Conservation (phyloP, 2,797 vertebrate genomes). For the Diglossa cyanea region DNA sequence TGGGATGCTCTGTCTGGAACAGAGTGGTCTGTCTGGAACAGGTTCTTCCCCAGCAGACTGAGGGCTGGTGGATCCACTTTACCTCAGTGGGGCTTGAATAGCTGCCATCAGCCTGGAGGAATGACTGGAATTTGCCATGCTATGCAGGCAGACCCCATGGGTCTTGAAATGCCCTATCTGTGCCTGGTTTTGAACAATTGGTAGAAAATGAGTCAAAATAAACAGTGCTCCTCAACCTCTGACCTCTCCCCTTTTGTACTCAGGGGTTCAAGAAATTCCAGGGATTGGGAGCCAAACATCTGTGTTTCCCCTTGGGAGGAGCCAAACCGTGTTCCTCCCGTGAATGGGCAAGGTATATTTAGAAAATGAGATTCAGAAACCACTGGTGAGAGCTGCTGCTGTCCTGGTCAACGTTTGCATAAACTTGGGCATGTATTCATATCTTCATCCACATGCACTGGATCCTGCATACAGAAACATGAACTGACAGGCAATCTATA, state of each 20-base stretch:
- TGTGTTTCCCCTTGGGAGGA: neutral
- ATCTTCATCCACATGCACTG: neutral
- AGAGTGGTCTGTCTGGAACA: neutral
- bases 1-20: neutral
- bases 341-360: neutral
- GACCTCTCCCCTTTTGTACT: constrained; percentile 37
- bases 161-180: neutral
- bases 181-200: neutral
- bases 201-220: neutral
- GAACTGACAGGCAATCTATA: neutral
- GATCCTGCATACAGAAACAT: neutral
- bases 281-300: constrained; percentile 13
- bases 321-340: neutral
- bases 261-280: constrained; percentile 47
- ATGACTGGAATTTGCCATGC: neutral
- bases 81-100: neutral
- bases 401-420: neutral
- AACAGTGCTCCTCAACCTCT: neutral
- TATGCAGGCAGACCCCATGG: accelerated
- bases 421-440: neutral
- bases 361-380: constrained; percentile 11
- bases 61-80: neutral
- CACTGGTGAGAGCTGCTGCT: neutral
- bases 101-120: neutral
- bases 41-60: neutral